Evolutionary conservation across 2,888 invertebrate species (phyloP).

Genomic region (Tachina grossa): DNA sequence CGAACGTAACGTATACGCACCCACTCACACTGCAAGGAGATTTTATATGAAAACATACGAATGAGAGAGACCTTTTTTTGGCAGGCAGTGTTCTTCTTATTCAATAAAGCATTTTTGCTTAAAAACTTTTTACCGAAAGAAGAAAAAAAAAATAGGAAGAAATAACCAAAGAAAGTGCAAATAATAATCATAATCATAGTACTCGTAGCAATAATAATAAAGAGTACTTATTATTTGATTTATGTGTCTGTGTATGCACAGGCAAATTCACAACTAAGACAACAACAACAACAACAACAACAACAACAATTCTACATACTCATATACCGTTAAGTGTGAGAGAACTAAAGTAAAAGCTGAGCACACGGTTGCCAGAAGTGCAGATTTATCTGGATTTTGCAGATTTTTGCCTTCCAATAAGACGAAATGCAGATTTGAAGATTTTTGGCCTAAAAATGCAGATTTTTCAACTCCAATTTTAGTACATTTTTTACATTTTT

Average conservation of each 20-base stretch:
- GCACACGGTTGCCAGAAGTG: too few species aligned
- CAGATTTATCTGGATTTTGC: too few species aligned
- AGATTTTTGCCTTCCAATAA: too few species aligned
- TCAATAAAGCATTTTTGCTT: slow-evolving; percentile 81
- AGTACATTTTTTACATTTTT: too few species aligned
- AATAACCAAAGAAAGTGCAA: slow-evolving; percentile 78
- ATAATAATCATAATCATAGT: slow-evolving; percentile 77
- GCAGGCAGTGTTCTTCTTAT: slow-evolving; percentile 76
- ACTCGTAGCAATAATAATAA: slow-evolving; percentile 75
- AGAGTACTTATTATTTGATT: slow-evolving; percentile 83
- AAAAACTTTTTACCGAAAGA: slow-evolving; percentile 63
- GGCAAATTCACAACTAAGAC: slow-evolving; percentile 55
- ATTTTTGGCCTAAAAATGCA: too few species aligned
- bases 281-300: slow-evolving; percentile 54
- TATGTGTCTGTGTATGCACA: slow-evolving; percentile 82
- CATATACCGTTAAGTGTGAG: slow-evolving; percentile 16
- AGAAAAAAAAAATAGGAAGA: neutral
- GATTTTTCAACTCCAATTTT: too few species aligned
- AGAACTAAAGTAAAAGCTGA: slow-evolving; percentile 37
- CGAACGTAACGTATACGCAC: slow-evolving; percentile 48
- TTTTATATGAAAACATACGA: slow-evolving; percentile 31
- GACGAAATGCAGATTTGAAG: too few species aligned
- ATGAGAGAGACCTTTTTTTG: slow-evolving; percentile 38
- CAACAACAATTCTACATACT: slow-evolving; percentile 29
- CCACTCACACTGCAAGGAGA: slow-evolving; percentile 17